Conservation (phyloP, 2,888 invertebrate species). For the Embidobia sp. region DNA sequence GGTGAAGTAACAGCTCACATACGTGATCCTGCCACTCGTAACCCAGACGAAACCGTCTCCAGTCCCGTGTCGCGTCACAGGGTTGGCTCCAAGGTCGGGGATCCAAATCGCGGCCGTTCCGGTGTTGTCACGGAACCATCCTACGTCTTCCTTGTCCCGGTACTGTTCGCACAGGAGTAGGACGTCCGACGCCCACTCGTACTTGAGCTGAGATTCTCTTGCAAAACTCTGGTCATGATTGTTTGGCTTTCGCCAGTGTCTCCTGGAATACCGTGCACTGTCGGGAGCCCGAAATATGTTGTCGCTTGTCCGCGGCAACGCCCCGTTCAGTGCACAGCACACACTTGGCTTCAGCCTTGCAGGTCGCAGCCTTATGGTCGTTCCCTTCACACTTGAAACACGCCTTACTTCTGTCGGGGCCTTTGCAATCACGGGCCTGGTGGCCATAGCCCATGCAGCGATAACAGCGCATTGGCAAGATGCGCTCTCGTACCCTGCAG, state of each 20-base stretch:
- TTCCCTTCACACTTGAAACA: constrained; percentile 64
- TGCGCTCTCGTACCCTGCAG: too few species aligned
- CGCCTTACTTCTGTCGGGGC: constrained; percentile 52
- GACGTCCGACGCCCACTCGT: constrained; percentile 19
- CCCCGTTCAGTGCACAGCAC: constrained; percentile 50
- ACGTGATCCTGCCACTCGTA: constrained; percentile 8
- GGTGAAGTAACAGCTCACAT: constrained; percentile 44
- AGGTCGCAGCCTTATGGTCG: constrained; percentile 55
- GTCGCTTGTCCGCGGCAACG: neutral
- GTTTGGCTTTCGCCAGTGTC: constrained; percentile 30
- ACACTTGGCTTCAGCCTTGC: constrained; percentile 37
- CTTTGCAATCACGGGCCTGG: neutral
- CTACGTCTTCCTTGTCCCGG: neutral
- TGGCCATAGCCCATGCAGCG: neutral
- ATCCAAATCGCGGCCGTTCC: constrained; percentile 56
- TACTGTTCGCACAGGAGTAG: constrained; percentile 29
- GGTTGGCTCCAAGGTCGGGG: neutral
- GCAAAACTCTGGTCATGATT: constrained; percentile 50
- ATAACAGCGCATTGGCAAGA: constrained; percentile 1
- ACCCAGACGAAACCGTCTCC: constrained; percentile 52
- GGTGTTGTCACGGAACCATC: constrained; percentile 32
- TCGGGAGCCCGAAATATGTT: constrained; percentile 49
- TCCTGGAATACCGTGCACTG: constrained; percentile 33
- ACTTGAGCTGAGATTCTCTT: constrained; percentile 64
- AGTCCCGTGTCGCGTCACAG: neutral